Evolutionary conservation across 2,888 invertebrate genomes (phyloP).

Genomic region (Arenicola marina): DNA sequence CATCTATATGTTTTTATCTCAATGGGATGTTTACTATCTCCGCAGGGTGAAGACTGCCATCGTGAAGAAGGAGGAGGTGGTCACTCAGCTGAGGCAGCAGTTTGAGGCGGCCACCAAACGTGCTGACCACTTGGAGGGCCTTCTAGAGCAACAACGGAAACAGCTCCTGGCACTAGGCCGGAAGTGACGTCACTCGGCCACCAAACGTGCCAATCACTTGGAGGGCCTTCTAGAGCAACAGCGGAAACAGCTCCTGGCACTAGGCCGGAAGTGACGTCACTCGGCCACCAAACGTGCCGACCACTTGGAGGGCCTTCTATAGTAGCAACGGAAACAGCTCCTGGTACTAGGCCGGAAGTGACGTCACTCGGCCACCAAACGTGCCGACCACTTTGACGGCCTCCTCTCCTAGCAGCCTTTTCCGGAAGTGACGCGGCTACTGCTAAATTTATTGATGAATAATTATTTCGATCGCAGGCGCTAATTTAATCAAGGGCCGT

Average conservation of each 20-base stretch:
- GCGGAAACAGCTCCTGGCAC: slow-evolving; percentile 54
- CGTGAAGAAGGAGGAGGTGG: slow-evolving; percentile 60
- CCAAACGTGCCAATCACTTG: slow-evolving; percentile 61
- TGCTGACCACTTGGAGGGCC: slow-evolving; percentile 61
- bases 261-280: slow-evolving; percentile 37
- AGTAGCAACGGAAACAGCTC: slow-evolving; percentile 60
- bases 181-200: slow-evolving; percentile 49
- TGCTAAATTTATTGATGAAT: too few relatives aligned
- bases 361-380: slow-evolving; percentile 58
- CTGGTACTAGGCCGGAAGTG: slow-evolving; percentile 38
- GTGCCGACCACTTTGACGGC: slow-evolving; percentile 62
- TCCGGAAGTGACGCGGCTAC: slow-evolving; percentile 38
- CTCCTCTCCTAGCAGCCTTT: slow-evolving; percentile 56
- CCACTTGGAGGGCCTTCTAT: slow-evolving; percentile 59
- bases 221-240: slow-evolving; percentile 61
- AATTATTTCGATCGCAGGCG: too few relatives aligned
- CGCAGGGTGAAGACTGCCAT: slow-evolving; percentile 61
- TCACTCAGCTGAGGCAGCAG: slow-evolving; percentile 56
- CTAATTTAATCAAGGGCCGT: too few relatives aligned
- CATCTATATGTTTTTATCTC: neutral
- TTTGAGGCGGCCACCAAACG: slow-evolving; percentile 60
- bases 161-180: slow-evolving; percentile 47
- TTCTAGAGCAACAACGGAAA: slow-evolving; percentile 60
- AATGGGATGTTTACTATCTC: neutral
- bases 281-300: slow-evolving; percentile 61